Evolutionary conservation across 2,888 invertebrate genomes (phyloP).

Genomic region (Hydroisotoma schaefferi): DNA sequence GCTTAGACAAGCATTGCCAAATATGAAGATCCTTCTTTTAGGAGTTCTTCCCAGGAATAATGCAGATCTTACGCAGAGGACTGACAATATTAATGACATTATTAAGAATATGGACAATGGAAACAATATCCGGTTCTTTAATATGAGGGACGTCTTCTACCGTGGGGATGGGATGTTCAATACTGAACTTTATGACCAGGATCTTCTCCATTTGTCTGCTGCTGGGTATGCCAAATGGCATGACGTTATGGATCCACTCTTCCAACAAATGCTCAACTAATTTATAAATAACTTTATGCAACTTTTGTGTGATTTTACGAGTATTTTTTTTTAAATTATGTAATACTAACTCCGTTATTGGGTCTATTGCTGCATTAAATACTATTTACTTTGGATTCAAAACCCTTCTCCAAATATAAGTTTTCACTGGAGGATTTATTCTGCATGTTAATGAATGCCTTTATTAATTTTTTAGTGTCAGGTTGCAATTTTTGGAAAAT

Average conservation of each 20-base stretch:
- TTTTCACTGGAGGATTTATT: too few relatives aligned
- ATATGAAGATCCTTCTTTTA: slow-evolving; percentile 26
- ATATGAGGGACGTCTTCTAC: slow-evolving; percentile 43
- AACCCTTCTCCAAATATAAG: background rate
- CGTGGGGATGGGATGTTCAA: slow-evolving; percentile 24
- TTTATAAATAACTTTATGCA: background rate
- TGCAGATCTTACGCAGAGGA: slow-evolving; percentile 3
- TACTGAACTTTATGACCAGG: slow-evolving; percentile 22
- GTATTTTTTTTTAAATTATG: background rate
- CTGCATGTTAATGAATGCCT: too few relatives aligned
- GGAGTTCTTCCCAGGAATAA: slow-evolving; percentile 29
- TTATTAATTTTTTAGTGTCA: too few relatives aligned
- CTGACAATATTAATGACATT: slow-evolving; percentile 6
- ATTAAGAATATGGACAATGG: slow-evolving; percentile 34
- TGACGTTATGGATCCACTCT: slow-evolving; percentile 34
- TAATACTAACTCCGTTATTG: background rate
- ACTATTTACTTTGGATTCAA: background rate
- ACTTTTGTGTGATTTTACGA: background rate
- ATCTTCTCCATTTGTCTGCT: slow-evolving; percentile 32
- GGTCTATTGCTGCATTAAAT: background rate
- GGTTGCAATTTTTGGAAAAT: too few relatives aligned
- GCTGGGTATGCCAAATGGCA: slow-evolving; percentile 44
- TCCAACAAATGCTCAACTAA: slow-evolving; percentile 31
- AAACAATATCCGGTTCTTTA: slow-evolving; percentile 30
- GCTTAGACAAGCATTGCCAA: slow-evolving; percentile 48